Conservation (phyloP, 2,888 invertebrate genomes). For the Lymantria dispar region DNA sequence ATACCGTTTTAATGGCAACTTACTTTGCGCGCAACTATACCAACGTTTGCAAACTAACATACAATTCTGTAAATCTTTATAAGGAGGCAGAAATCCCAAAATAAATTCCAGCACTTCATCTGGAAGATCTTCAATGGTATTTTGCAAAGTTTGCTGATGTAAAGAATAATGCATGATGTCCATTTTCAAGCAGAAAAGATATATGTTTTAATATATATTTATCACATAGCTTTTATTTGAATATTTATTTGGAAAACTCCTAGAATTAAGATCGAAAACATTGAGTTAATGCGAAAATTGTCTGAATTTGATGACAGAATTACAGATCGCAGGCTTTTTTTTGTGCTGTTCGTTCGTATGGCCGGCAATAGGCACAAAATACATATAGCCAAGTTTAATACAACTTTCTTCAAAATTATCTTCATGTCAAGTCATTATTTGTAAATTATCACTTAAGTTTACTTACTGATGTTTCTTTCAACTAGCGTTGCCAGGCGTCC, state of each 20-base stretch:
- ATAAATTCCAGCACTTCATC: constrained; percentile 97
- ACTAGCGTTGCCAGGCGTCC: too few relatives aligned
- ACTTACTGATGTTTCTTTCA: too few relatives aligned
- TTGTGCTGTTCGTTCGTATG: too few relatives aligned
- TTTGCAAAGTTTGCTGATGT: constrained; percentile 54
- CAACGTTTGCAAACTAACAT: constrained; percentile 93
- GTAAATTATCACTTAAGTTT: too few relatives aligned
- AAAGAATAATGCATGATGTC: constrained; percentile 60
- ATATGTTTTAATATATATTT: constrained; percentile 5
- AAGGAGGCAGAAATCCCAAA: constrained; percentile 93
- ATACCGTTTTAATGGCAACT: constrained; percentile 53
- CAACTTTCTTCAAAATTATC: too few relatives aligned
- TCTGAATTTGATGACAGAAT: constrained; percentile 8
- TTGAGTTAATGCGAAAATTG: constrained; percentile 16
- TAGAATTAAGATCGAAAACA: constrained; percentile 27
- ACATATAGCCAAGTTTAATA: too few relatives aligned
- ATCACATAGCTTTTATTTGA: constrained; percentile 28
- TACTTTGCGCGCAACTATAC: constrained; percentile 92
- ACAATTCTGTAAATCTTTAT: constrained; percentile 93
- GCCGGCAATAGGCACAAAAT: too few relatives aligned
- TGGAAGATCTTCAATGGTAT: constrained; percentile 87
- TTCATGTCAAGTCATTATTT: too few relatives aligned
- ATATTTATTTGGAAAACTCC: constrained; percentile 14
- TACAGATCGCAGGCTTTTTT: too few relatives aligned
- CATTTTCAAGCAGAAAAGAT: constrained; percentile 42